Base-by-base conservation (phyloP, 2,888 invertebrate species). In the Agrotis exclamationis region DNA sequence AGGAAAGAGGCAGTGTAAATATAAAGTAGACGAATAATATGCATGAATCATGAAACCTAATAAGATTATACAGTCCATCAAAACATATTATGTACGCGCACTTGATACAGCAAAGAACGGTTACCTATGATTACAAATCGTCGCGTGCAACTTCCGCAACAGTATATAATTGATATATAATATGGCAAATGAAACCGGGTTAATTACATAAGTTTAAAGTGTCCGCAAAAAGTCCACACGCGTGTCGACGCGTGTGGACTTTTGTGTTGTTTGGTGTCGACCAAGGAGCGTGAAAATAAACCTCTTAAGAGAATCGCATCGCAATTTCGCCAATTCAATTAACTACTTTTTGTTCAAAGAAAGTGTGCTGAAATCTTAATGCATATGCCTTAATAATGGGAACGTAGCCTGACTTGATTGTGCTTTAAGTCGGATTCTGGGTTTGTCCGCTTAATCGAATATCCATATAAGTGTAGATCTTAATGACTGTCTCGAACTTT, bases 181-280 rank as follows among this genome's bases (percentile, higher is more conserved):
- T 90, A 91, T 87, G 90, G 88, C 72, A 74, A 91, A 89, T 80
- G 88, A 80, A 92, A 92, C 90, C 89, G 85, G 91, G 92, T 75
- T 92, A 90, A 90, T 92, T 91, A 86, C 86, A 83, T 85, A 89
- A 90, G 74, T 74, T 76, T 72, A 80, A 73, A 68, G 58, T 70
- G 70, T 77, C 39, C 39, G 68, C 87, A 89, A 88, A 89, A 88
- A 88, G 77, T 86, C 85, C 86, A 70, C 39, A 58, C 63, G 59
- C 72, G 62, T n/a, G n/a, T 54, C 66, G 58, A 57, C 71, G n/a
- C n/a, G n/a, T n/a, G n/a, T n/a, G n/a, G n/a, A n/a, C n/a, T n/a
- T n/a, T n/a, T n/a, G n/a, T n/a, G n/a, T n/a, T n/a, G n/a, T n/a
- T n/a, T n/a, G n/a, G n/a, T n/a, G n/a, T n/a, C n/a, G n/a, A 64